Base-by-base conservation (phyloP, 2,888 invertebrate genomes). In the Agriopis leucophaearia region DNA sequence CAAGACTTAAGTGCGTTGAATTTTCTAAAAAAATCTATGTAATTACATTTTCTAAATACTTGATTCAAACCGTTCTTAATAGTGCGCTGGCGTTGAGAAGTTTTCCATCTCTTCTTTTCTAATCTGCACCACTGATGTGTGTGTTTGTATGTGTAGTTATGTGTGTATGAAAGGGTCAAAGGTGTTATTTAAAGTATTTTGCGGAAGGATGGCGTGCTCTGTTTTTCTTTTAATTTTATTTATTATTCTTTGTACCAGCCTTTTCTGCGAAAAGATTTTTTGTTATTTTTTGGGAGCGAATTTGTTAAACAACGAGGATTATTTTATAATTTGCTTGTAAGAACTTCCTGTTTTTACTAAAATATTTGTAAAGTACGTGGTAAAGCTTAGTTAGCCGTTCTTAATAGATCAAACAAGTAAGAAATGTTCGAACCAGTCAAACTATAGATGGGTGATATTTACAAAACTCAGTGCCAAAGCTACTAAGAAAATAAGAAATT, bases 181-280 rank as follows among this genome's bases (percentile, higher is more conserved):
- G 52, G 66, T 66, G 66, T 57, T 62, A 66, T 66, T 62, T 58
- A 62, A 62, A 66, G 52, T 54, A 62, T 52, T 66, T 38, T 18
- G 38, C 27, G 36, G 42, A 61, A 66, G 61, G 51, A 2, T 27
- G n/a, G 15, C 42, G 48, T 64, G 51, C 45, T 42, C 12, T 40
- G 52, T 55, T 60, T 50, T 66, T 50, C 40, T 59, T 59, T 50
- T 59, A 47, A 40, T 65, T 60, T 60, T 55, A 56, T 66, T 60
- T 56, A 38, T 61, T 56, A 56, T 51, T 13, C 48, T 55, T 16
- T 50, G 51, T 45, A 44, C 18, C 18, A 16, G 54, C 6, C 27
- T 55, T 55, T 63, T 56, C 48, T 56, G 35, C 42, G 48, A n/a
- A 47, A 55, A 45, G 42, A 44, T 55, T 55, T 55, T 44, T 42